These are phyloP conservation scores for Pollenia amentaria DNA, from an alignment of 2,888 invertebrate species.

Conservation along the genomic window DNA sequence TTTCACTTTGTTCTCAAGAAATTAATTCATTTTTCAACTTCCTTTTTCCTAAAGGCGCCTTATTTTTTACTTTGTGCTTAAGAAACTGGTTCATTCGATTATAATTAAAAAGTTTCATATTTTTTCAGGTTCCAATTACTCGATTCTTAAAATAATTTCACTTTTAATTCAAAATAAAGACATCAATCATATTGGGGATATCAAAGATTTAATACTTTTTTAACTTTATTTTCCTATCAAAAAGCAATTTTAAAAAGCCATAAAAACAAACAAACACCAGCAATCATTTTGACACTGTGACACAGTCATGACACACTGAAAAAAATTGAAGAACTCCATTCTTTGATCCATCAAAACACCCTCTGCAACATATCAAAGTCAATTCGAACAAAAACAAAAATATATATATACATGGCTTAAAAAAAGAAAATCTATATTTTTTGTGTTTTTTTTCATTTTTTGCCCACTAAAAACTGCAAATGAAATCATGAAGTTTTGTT, in stretches of 20 bases:
- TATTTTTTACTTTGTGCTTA: no score
- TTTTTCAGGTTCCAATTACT: neutral
- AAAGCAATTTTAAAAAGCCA: neutral
- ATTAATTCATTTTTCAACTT: no score
- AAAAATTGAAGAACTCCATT: no score
- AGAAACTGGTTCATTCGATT: no score
- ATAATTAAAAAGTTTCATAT: no score
- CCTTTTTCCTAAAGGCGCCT: no score
- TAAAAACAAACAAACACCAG: neutral
- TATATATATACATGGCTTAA: neutral
- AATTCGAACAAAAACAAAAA: neutral
- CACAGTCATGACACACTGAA: no score
- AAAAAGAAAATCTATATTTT: neutral
- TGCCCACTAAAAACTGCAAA: constrained; percentile 34
- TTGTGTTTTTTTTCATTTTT: neutral
- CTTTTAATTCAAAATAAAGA: neutral
- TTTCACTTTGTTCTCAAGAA: no score
- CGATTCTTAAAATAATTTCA: neutral
- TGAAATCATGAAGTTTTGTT: constrained; percentile 56
- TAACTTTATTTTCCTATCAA: neutral
- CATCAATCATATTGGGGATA: constrained; percentile 8
- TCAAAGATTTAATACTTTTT: neutral
- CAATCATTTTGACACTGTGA: no score
- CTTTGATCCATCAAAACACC: neutral
- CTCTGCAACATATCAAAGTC: neutral